Evolutionary conservation across 2,888 invertebrate genomes (phyloP).

Genomic region (Thecophora atra): DNA sequence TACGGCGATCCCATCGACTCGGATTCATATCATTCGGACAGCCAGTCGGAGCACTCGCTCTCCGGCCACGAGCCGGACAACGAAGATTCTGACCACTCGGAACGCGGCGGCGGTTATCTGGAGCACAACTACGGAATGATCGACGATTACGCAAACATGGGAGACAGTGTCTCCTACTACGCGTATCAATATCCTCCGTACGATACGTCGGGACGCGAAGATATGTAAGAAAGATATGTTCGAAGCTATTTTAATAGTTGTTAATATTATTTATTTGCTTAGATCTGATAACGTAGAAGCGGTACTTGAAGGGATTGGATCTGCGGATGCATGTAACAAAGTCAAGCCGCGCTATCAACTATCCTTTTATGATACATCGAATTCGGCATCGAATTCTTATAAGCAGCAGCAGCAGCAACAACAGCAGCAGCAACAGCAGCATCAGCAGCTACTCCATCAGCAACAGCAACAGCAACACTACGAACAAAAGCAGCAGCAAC

Average conservation of each 20-base stretch:
- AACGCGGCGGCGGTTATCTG: constrained; percentile 70
- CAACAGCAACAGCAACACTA: constrained; percentile 42
- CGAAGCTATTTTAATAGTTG: background rate
- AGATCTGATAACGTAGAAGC: constrained; percentile 67
- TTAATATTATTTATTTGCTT: background rate
- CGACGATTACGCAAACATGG: constrained; percentile 64
- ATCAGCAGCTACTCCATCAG: constrained; percentile 37
- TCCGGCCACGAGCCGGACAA: constrained; percentile 80
- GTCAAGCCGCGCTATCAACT: constrained; percentile 56
- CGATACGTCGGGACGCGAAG: constrained; percentile 69
- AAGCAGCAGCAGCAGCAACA: constrained; percentile 36
- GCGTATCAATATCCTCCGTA: constrained; percentile 71
- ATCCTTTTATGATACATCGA: constrained; percentile 56
- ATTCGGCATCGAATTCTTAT: constrained; percentile 51
- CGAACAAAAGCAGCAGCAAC: constrained; percentile 48
- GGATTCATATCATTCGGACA: constrained; percentile 82
- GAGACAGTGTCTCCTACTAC: constrained; percentile 71
- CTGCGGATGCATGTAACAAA: constrained; percentile 47
- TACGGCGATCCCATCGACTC: constrained; percentile 76
- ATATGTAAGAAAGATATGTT: constrained; percentile 56
- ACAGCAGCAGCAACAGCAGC: constrained; percentile 41
- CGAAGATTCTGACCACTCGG: constrained; percentile 77
- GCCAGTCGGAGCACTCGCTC: constrained; percentile 73
- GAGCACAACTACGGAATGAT: constrained; percentile 70
- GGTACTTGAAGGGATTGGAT: constrained; percentile 62